Evolutionary conservation across 2,113 vertebrate species (phyloP), one percentile per base, ranked within the genome.

Genomic region (Anguilla japonica): DNA sequence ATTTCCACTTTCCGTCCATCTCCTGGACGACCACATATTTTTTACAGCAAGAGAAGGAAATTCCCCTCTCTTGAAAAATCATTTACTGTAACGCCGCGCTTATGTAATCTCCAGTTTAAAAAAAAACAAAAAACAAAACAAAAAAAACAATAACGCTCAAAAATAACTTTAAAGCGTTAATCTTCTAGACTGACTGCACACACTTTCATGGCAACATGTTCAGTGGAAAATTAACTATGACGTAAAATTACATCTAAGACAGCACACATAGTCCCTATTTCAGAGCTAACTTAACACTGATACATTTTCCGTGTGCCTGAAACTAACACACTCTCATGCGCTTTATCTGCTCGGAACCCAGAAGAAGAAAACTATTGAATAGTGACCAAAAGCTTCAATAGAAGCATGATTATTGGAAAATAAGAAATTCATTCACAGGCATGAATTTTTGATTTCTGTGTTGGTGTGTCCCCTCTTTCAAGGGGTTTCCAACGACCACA

Each of bases 31-130:
- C 39, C n/a, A 2, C 0, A 41, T 40, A 84, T 84, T 85, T 78
- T 78, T 78, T 29, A 43, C 41, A 67, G 46, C 29, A 29, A 85
- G 14, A 60, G 18, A 60, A 60, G 84, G 67, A 85, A 85, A 67
- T 34, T 57, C 83, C 39, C 41, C 83, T 84, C 83, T 57, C 41
- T 22, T 11, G 82, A 50, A 84, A 60, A 18, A 50, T 22, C 9
- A 39, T 67, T 84, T 67, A 50, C 57, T 53, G 16, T 8, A 8
- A 1, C 41, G 15, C 3, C 9, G 18, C 14, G 71, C 29, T 85
- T 41, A 67, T 79, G 84, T 85, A 46, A 85, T 85, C 9, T 6
- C 11, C 46, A 39, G 67, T 79, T 29, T 22, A 75, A 79, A 79
- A 79, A 79, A 79, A 41, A 79, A 40, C 16, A 78, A 78, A 14